These are phyloP conservation scores for Oceanodroma leucorhoa DNA, from an alignment of 2,797 vertebrate species.

Conservation along the genomic window DNA sequence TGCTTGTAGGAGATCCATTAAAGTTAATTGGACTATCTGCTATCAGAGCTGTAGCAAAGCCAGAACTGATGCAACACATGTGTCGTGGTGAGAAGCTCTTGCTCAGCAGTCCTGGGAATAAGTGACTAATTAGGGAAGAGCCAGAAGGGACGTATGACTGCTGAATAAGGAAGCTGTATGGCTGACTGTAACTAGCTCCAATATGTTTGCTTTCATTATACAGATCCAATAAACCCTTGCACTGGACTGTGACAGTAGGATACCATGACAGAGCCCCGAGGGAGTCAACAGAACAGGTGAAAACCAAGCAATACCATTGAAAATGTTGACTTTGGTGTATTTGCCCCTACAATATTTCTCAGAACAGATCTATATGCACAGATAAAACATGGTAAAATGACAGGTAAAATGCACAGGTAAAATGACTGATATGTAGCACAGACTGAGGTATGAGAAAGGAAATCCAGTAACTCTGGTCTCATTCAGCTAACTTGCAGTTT, in stretches of 20 bases:
- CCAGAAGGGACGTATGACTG: background rate
- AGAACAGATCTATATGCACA: background rate
- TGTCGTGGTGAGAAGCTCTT: background rate
- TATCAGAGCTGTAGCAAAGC: background rate
- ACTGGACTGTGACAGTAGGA: constrained; percentile 11
- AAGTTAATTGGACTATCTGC: constrained; percentile 5
- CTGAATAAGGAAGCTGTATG: constrained; percentile 1
- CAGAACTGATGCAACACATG: background rate
- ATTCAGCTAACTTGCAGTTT: background rate
- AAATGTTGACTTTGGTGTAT: background rate
- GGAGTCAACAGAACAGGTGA: constrained; percentile 20
- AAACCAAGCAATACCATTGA: background rate
- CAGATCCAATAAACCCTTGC: background rate
- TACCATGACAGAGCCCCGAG: background rate
- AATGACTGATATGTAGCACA: background rate
- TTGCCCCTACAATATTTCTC: background rate
- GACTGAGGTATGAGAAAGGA: background rate
- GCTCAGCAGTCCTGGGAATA: constrained; percentile 26
- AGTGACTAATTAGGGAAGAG: constrained; percentile 22
- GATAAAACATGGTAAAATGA: background rate
- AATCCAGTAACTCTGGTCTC: background rate
- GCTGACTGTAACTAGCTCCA: background rate
- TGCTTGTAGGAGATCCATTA: background rate
- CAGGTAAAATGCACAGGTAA: background rate
- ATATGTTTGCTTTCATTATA: background rate